Conservation (phyloP, 2,113 vertebrate species). For the Platysternon megacephalum region DNA sequence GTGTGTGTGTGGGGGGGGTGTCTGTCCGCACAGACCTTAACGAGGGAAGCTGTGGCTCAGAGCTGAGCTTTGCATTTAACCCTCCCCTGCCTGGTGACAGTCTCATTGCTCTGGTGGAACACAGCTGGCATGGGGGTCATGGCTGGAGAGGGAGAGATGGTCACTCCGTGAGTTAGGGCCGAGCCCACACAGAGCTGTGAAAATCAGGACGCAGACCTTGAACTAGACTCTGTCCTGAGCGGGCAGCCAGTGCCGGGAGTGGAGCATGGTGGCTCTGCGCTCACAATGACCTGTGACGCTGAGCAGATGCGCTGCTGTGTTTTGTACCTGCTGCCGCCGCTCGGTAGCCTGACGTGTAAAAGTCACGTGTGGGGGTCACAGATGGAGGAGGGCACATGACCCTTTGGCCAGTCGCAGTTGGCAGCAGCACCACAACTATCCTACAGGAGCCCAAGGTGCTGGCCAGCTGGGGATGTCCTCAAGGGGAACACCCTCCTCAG, state of each 20-base stretch:
- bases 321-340: not conserved
- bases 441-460: not conserved
- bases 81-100: not conserved
- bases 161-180: not conserved
- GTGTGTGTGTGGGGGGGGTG: not conserved
- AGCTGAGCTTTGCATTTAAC: too few relatives aligned
- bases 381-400: not conserved
- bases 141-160: not conserved
- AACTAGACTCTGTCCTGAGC: too few relatives aligned
- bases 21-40: not conserved
- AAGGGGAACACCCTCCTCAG: accelerated
- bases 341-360: not conserved
- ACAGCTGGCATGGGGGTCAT: too few relatives aligned
- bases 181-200: not conserved
- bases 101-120: not conserved
- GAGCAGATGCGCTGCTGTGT: not conserved
- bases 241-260: not conserved
- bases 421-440: not conserved
- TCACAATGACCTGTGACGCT: not conserved
- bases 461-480: not conserved
- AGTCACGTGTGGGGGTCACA: not conserved
- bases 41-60: not conserved
- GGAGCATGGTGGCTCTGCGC: not conserved
- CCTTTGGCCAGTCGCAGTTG: not conserved
- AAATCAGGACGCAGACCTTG: not conserved